Evolutionary conservation across 2,888 invertebrate genomes (phyloP).

Genomic region (Eupithecia subumbrata): DNA sequence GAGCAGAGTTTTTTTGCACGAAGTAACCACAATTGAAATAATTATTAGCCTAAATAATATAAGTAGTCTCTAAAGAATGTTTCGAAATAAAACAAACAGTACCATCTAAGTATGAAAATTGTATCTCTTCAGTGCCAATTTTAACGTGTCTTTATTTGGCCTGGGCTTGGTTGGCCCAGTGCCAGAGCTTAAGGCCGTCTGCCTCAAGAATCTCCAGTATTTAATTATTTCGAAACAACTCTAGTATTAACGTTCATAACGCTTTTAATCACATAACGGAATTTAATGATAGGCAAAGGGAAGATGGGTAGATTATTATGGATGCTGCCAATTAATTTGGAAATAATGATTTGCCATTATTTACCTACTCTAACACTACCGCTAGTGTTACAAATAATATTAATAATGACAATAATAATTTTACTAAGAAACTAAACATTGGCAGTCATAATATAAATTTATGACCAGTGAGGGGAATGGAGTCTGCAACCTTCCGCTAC

Average conservation of each 20-base stretch:
- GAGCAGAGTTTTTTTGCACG: no score
- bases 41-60: no score
- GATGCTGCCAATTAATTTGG: neutral
- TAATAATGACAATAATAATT: no score
- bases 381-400: no score
- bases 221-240: constrained; percentile 5
- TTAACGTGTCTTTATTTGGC: neutral
- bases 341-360: neutral
- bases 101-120: no score
- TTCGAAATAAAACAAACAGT: no score
- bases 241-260: neutral
- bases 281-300: neutral
- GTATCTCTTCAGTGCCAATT: neutral
- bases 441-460: no score
- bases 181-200: constrained; percentile 1
- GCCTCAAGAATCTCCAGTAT: neutral
- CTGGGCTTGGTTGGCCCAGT: neutral
- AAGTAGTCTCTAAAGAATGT: no score
- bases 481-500: no score
- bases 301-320: neutral
- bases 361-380: neutral
- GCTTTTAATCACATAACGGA: constrained; percentile 1
- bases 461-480: no score
- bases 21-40: no score
- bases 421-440: no score